Evolutionary conservation across 2,888 invertebrate genomes (phyloP), one percentile per base, ranked within the genome.

Genomic region (Mantis religiosa): DNA sequence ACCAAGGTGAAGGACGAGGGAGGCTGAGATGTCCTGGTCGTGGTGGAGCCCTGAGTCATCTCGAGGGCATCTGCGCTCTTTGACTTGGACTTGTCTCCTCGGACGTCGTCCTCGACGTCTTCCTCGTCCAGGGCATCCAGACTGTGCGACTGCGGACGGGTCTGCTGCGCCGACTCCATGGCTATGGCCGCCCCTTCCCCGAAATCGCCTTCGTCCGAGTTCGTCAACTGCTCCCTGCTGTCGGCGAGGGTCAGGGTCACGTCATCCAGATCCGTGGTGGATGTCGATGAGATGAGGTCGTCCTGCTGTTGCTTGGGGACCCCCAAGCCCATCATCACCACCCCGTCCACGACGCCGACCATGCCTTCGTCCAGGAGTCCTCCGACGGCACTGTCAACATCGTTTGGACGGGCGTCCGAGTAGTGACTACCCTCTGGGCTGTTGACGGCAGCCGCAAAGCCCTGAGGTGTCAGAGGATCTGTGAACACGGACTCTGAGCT

Each of bases 401-500:
- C 81, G 34, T 82, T 86, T 30, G 47, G 86, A 86, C 30, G 71
- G 71, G 89, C 84, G 89, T 91, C 90, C 20, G 91, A 91, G 83
- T 90, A 90, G 47, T 90, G 90, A 87, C 90, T 90, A 14, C 85
- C 47, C 7, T 47, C 71, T 12, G 54, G 27, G 28, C 85, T 85
- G 54, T 90, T 87, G 47, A 90, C 88, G 85, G 88, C 87, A 83
- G 89, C 87, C 84, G 90, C 88, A 82, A 89, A 89, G 20, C 94
- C 94, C 92, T 95, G 95, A 92, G 93, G 93, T 83, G 95, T 94
- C 91, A 95, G 94, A 14, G 96, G 96, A 93, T 97, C 97, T 91
- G 96, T 96, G 94, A 97, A 97, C 93, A 96, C 95, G 92, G 97
- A 96, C 92, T 96, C 95, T 90, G 95, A 95, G 93, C 96, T 96